phyloP scores from a whole-genome alignment of 2,888 invertebrate genomes.

The Sarcophaga carnaria region DNA sequence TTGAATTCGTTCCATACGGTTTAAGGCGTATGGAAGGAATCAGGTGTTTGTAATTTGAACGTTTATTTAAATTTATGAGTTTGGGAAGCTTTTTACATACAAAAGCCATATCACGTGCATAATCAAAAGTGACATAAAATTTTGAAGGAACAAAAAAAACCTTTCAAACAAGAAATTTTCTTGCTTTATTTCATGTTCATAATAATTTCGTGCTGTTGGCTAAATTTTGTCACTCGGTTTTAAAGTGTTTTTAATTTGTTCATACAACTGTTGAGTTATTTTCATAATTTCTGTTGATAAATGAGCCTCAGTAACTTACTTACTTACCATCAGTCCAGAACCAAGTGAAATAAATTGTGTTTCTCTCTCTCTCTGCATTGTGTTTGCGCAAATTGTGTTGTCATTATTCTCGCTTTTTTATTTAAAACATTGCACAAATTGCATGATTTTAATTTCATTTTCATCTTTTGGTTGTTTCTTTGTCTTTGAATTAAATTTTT shows the following conservation, averaged over 20 bases:
- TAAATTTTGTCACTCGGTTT: conserved; percentile 52
- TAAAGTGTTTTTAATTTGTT: conserved; percentile 40
- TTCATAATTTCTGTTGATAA: conserved; percentile 19
- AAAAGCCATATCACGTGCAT: no score
- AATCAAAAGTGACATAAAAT: no score
- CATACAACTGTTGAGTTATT: conserved; percentile 25
- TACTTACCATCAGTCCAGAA: no score
- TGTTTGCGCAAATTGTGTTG: no score
- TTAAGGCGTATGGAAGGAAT: conserved; percentile 32
- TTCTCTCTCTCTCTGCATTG: no score
- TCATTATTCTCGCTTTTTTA: background rate
- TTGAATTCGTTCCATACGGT: background rate
- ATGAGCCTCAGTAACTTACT: background rate
- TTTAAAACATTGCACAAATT: conserved; percentile 57
- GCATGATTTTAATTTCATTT: conserved; percentile 71
- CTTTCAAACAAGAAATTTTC: background rate
- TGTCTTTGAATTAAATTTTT: conserved; percentile 65
- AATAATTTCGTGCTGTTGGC: conserved; percentile 17
- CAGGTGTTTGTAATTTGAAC: conserved; percentile 50
- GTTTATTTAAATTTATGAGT: conserved; percentile 64
- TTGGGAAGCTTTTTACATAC: conserved; percentile 44
- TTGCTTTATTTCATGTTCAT: background rate
- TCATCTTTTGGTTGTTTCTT: conserved; percentile 43
- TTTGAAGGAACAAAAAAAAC: background rate
- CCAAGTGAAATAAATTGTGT: no score